Percentiles rank a stretch among this genome's conserved stretches.
Conservation (phyloP, 2,113 vertebrate species). For the Sminthopsis crassicaudata region DNA sequence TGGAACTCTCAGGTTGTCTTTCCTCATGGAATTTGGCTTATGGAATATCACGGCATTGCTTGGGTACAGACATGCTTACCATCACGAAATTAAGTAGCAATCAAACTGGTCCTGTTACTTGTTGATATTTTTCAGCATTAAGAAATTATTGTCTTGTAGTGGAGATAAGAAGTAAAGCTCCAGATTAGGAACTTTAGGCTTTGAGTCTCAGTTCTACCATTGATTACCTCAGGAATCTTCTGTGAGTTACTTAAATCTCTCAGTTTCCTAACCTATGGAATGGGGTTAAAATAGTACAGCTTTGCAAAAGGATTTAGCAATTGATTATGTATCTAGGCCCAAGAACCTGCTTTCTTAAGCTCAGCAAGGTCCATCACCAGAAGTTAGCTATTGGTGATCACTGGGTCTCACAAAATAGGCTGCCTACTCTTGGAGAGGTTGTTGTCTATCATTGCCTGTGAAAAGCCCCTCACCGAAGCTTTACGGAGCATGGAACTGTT, state of each 20-base stretch:
- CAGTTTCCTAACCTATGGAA: not conserved
- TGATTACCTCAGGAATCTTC: not conserved
- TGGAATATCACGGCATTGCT: not conserved
- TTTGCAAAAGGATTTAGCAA: not conserved
- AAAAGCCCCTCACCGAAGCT: not conserved
- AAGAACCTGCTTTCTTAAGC: not conserved
- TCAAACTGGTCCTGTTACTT: not conserved
- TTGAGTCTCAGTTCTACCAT: not conserved
- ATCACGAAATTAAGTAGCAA: not conserved
- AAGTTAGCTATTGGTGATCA: not conserved
- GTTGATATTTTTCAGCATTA: not conserved
- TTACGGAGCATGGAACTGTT: not conserved
- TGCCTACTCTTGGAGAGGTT: not conserved
- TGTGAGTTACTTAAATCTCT: not conserved
- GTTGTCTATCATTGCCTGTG: not conserved
- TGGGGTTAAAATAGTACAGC: not conserved
- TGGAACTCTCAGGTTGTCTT: not conserved
- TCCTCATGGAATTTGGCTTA: not conserved
- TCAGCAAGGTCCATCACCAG: not conserved
- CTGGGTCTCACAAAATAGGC: not conserved
- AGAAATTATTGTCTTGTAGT: not conserved
- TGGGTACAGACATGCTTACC: not conserved
- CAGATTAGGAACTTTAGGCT: not conserved
- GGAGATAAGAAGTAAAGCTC: not conserved
- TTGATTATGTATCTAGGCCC: not conserved